Base-by-base conservation (phyloP, 2,888 invertebrate species). In the Ashinkailepas kermadecensis region DNA sequence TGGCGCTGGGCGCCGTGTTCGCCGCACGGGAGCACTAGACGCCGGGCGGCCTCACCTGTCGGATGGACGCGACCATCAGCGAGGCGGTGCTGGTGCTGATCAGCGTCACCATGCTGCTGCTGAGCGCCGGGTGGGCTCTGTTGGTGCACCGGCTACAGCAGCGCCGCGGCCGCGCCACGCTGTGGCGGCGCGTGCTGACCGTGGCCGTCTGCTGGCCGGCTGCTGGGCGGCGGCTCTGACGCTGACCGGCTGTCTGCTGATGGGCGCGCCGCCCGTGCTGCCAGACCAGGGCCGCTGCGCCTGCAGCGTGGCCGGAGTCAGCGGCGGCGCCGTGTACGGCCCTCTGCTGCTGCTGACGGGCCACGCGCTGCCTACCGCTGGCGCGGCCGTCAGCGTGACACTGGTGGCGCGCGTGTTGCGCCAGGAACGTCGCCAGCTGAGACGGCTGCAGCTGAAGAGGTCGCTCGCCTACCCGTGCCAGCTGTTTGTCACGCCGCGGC, bases 281-380 rank as follows among this genome's bases (percentile, higher is more conserved):
- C 83, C 84, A 9, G 85, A 84, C 81, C 83, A 83, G 9, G 82
- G 83, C 18, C 83, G 86, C 39, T 85, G 85, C 82, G 83, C 84
- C 21, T 86, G 86, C 74, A 81, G 83, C 8, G 81, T 84, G 11
- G 82, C 84, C 67, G 84, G 84, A 81, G 83, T 82, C 1, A 78
- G 70, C 18, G 83, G 83, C 21, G 83, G 83, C 54, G 83, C 81
- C 25, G 86, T 86, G 82, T 83, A 84, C 9, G 74, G 83, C 23
- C 65, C 84, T 11, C 81, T 85, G 18, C 81, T 85, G 6, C 59
- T 85, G 18, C 81, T 85, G 78, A 85, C 85, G 15, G 84, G 84
- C 62, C 78, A 83, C 18, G 8, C 85, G 10, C 85, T 85, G n/a
- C 83, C 85, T 59, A 74, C 83, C 0, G 78, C 84, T 3, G 82